These are phyloP conservation scores for Manacus vitellinus DNA, from an alignment of 2,113 vertebrate species.

Conservation along the genomic window DNA sequence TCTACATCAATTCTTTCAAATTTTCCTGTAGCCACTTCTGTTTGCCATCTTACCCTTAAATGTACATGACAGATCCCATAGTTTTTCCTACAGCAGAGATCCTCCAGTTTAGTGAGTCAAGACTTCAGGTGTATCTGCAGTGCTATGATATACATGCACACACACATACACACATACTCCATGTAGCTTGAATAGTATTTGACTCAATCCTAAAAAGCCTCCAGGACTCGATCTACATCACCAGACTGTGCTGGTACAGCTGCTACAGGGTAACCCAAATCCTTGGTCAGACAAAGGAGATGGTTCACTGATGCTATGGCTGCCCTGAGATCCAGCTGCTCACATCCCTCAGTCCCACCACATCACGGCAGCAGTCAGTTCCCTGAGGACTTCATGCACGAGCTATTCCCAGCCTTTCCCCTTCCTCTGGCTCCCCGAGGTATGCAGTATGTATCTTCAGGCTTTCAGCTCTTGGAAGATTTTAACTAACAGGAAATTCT, in stretches of 20 bases:
- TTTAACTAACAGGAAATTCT: constrained; percentile 52
- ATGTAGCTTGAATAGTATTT: not conserved
- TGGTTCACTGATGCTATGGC: not conserved
- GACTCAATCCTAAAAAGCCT: not conserved
- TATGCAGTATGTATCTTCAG: not conserved
- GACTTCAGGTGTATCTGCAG: accelerated
- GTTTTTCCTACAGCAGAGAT: not conserved
- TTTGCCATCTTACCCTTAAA: not conserved
- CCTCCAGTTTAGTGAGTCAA: not conserved
- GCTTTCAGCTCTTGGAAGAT: not conserved
- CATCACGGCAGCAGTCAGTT: accelerated
- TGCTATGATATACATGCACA: accelerated
- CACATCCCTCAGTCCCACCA: not conserved
- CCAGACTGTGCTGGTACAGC: not conserved
- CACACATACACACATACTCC: not conserved
- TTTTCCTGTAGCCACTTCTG: not conserved
- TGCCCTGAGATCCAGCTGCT: not conserved
- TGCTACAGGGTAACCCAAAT: not conserved
- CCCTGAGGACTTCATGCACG: not conserved
- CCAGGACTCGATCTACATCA: accelerated
- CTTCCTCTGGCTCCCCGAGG: not conserved
- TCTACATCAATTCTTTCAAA: not conserved
- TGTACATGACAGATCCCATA: not conserved
- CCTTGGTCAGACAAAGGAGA: not conserved
- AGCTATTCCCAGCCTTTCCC: constrained; percentile 9